Evolutionary conservation across 2,797 vertebrate species (phyloP), one percentile per base, ranked within the genome.

Genomic region (Paramormyrops hopkinsi): DNA sequence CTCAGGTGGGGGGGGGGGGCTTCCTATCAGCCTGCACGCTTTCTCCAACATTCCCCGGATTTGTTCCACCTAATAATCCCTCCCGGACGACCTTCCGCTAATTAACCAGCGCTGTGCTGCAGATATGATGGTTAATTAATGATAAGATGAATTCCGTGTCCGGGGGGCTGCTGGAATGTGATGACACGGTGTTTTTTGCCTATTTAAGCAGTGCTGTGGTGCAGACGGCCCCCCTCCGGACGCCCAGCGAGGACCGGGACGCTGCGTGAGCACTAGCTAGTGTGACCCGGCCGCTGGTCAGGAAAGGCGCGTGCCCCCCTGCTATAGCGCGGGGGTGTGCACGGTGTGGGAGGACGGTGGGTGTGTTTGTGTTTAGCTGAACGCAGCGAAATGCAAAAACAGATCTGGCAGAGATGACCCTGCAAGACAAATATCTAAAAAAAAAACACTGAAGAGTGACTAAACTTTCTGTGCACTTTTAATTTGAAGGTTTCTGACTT

Each of bases 91-190:
- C 97, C 97, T 98, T 97, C 97, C 97, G 97, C 97, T 98, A 98
- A 98, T 98, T 98, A 99, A 98, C 97, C 97, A 96, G 97, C 97
- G 97, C 97, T 96, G 97, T 97, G 97, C 98, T 97, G 97, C 97
- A 98, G 98, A 98, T 98, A 97, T 97, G 97, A 98, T 97, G 97
- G 97, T 98, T 99, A 99, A 98, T 98, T 99, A 98, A 98, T 98
- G 97, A 99, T 98, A 97, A 98, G 97, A 98, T 98, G 97, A 98
- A 98, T 98, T 97, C 96, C 17, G 4, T 95, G 91, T 99, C 97
- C 98, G 97, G 97, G 97, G 97, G 97, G 97, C 97, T 97, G 97
- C 97, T 97, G 98, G 97, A 97, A 98, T 98, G 98, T 97, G 97
- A 98, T 98, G 98, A 98, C 97, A 97, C 96, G 93, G 96, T 97